Evolutionary conservation across 2,113 vertebrate genomes (phyloP), one percentile per base, ranked within the genome.

Genomic region (Coptodon bakossiorum): DNA sequence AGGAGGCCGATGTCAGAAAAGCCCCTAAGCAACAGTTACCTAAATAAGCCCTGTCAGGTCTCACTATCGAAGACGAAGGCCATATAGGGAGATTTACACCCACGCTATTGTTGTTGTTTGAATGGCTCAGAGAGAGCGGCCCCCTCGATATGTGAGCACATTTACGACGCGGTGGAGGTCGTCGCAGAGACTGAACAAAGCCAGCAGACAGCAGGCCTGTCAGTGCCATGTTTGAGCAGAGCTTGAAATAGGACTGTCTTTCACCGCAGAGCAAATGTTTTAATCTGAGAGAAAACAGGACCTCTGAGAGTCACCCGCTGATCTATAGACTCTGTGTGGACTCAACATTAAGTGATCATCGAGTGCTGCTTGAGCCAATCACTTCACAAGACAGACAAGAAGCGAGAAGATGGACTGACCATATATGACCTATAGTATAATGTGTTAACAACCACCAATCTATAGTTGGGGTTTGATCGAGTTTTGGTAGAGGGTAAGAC

Each of bases 41-140:
- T 91, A 93, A 92, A 94, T 88, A 92, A 93, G 88, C 92, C 73
- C 40, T 82, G 78, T 73, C 80, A 61, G 63, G 56, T 82, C 86
- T 57, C 4, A 19, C 84, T 82, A 89, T 91, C 81, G 76, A 89
- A 92, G 88, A 57, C 22, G 0, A 45, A 63, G n/a, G 83, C 91
- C 82, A 31, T 50, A 59, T 50, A 31, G 48, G 50, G 68, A 91
- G 91, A 95, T 92, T 93, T 95, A 93, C 87, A 40, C 17, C 78
- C 24, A 34, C 9, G 45, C 78, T 24, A 82, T 92, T 93, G 90
- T 93, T 91, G 73, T 90, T 88, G 81, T 87, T 86, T 93, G 81
- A 93, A 89, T 83, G 57, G 80, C 76, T 24, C 45, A 6, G 2
- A 63, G 86, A 83, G 83, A 86, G 34, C 36, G 24, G 12, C 29